These are phyloP conservation scores for Promerops cafer DNA, from an alignment of 2,113 vertebrate genomes.

Conservation along the genomic window DNA sequence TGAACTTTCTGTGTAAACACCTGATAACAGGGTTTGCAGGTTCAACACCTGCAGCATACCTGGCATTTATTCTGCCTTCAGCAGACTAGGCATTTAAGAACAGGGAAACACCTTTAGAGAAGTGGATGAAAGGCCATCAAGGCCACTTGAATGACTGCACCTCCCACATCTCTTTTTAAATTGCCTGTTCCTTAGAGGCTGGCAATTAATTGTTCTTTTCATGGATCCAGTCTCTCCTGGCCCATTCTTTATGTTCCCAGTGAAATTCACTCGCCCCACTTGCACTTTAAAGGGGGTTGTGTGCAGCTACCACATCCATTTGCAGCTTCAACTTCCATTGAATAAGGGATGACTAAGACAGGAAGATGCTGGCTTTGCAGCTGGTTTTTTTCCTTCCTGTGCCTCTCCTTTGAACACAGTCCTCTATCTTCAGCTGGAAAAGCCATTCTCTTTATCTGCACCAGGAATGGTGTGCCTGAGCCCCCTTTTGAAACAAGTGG, in stretches of 20 bases:
- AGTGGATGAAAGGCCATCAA: not conserved
- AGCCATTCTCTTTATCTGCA: not conserved
- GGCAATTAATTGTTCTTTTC: not conserved
- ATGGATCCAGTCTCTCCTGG: not conserved
- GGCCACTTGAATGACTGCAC: not conserved
- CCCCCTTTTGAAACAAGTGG: not conserved
- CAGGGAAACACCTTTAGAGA: not conserved
- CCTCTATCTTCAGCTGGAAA: not conserved
- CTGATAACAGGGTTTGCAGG: not conserved
- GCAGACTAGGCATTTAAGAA: not conserved
- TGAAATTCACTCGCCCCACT: not conserved
- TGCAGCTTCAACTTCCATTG: not conserved
- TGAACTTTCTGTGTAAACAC: not conserved
- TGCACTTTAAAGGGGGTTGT: not conserved
- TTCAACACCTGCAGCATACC: not conserved
- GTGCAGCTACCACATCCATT: not conserved
- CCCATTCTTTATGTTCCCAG: not conserved
- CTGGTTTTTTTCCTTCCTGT: not conserved
- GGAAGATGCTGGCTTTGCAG: not conserved
- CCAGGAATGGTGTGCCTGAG: not conserved
- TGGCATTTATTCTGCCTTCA: not conserved
- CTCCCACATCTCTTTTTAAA: not conserved
- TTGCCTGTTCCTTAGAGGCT: not conserved
- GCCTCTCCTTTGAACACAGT: not conserved
- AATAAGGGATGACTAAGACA: not conserved